Evolutionary conservation across 2,113 vertebrate species (phyloP).

Genomic region (Callopanchax toddi): DNA sequence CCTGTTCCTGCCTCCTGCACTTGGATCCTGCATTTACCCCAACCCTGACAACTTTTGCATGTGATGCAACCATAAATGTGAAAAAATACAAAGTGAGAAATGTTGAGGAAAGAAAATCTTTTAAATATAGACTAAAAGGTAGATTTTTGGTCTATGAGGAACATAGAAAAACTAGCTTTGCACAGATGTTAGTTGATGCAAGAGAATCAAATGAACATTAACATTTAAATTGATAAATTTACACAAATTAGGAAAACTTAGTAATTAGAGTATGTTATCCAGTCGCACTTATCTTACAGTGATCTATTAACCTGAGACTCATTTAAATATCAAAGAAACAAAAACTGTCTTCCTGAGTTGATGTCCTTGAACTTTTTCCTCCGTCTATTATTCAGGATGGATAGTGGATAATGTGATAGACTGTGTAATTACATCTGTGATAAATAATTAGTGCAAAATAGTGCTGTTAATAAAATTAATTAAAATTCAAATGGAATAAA

Average conservation of each 20-base stretch:
- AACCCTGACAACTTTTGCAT: no score
- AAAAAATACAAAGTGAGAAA: no score
- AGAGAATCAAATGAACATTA: background rate
- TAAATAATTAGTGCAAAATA: slow-evolving; percentile 65
- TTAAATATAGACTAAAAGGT: no score
- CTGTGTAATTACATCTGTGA: slow-evolving; percentile 60
- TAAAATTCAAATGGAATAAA: slow-evolving; percentile 53
- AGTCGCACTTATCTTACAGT: slow-evolving; percentile 28
- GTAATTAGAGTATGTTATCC: slow-evolving; percentile 25
- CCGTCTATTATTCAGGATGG: slow-evolving; percentile 54
- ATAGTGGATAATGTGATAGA: slow-evolving; percentile 49
- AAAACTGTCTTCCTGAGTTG: slow-evolving; percentile 23
- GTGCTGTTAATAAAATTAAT: slow-evolving; percentile 54
- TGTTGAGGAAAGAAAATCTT: no score
- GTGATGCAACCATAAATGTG: no score
- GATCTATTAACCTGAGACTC: slow-evolving; percentile 43
- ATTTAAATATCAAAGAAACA: slow-evolving; percentile 48
- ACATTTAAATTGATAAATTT: slow-evolving; percentile 1
- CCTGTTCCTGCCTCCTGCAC: no score
- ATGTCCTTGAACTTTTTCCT: slow-evolving; percentile 48
- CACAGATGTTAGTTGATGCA: background rate
- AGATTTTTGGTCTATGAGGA: no score
- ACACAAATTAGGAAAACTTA: background rate
- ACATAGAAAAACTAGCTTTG: background rate
- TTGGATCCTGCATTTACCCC: no score